Conservation (phyloP, 2,888 invertebrate species). For the Cataglyphis albicans region DNA sequence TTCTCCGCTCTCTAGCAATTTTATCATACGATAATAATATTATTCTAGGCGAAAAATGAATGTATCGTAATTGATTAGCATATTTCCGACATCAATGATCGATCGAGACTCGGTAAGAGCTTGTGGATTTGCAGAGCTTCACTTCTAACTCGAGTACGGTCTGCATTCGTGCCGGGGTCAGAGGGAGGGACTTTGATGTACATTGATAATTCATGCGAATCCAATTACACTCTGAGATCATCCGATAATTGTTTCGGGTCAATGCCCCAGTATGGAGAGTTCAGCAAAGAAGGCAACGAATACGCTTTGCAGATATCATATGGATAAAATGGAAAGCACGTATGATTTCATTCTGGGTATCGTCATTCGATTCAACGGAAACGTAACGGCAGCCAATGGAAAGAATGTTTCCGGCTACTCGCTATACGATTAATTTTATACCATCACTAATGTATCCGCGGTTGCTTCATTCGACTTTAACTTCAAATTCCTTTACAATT, state of each 20-base stretch:
- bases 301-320: slow-evolving; percentile 42
- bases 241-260: slow-evolving; percentile 81
- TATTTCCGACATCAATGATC: slow-evolving; percentile 23
- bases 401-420: slow-evolving; percentile 1
- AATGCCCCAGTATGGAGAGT: slow-evolving; percentile 62
- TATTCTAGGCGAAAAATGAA: background rate
- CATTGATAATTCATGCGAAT: slow-evolving; percentile 78
- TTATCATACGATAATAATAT: background rate
- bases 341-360: slow-evolving; percentile 56
- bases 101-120: background rate
- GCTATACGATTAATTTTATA: slow-evolving; percentile 1
- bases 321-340: slow-evolving; percentile 58
- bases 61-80: slow-evolving; percentile 3
- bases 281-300: slow-evolving; percentile 56
- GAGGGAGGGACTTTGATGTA: slow-evolving; percentile 62
- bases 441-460: background rate
- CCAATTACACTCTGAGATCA: slow-evolving; percentile 82
- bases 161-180: background rate
- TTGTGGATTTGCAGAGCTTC: slow-evolving; percentile 32
- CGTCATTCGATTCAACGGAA: slow-evolving; percentile 27
- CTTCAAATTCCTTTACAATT: background rate
- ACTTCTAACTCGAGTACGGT: slow-evolving; percentile 23
- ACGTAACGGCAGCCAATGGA: background rate
- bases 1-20: background rate
- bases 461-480: background rate